Evolutionary conservation across 2,888 invertebrate species (phyloP), one percentile per base, ranked within the genome.

Genomic region (Melitaea athalia): DNA sequence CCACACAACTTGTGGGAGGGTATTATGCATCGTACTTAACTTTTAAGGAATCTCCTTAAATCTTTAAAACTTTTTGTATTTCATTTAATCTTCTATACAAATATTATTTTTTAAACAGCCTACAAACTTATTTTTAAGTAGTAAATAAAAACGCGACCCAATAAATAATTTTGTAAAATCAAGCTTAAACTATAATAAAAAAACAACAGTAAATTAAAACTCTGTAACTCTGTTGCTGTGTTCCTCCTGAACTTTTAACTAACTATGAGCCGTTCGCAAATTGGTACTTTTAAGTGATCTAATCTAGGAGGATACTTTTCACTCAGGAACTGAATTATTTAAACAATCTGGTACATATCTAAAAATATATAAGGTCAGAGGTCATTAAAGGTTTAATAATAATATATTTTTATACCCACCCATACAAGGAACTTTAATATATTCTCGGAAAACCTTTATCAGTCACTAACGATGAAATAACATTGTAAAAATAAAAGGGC

Each of bases 11-110:
- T 6, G 49, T 7, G 31, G 57, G 8, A 7, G 31, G 50, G 42
- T 64, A 64, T 43, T 59, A 65, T 65, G 15, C 60, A 52, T 65
- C 60, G 43, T 33, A 33, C 59, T 59, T 59, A 65, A 60, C 24
- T 65, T 65, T 65, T 31, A 50, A 52, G 42, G 38, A 57, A 38
- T 38, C 38, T 15, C 15, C 42, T 57, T 57, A 42, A 15, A 42
- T 15, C 15, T 15, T 55, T 38, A 11, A 57, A 57, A 57, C 42
- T 57, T 57, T 38, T 57, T n/a, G n/a, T 10, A 15, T 57, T 15
- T 57, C 57, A 38, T 57, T 57, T 42, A 57, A 55, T 55, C 55
- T 57, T 7, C 53, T 42, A 10, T n/a, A n/a, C 15, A 31, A 7
- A 55, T 33, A 55, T n/a, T 55, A 55, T 12, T 3, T 55, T n/a